Base-by-base conservation (phyloP, 2,797 vertebrate species). In the Carapus acus region DNA sequence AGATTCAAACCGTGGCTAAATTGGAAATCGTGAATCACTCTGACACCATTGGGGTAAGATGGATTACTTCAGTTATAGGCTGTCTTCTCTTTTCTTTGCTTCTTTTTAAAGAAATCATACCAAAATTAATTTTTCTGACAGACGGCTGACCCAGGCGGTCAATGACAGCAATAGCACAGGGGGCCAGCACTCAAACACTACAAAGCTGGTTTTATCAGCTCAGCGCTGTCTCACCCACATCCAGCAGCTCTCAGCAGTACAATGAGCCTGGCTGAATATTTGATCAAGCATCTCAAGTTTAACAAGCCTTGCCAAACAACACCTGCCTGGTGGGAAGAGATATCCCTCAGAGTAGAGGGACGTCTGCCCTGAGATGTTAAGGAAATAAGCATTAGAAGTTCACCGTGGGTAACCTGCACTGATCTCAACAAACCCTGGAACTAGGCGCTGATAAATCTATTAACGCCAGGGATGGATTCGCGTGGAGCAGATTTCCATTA, bases 11-110 rank as follows among this genome's bases (percentile, higher is more conserved):
- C 19, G 49, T 60, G 73, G 83, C 70, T 85, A 87, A 89, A 91
- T 87, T 90, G 87, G 81, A 88, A 89, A 86, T 76, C 85, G 83
- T 90, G 86, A 90, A 90, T 91, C 89, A 91, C 85, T 86, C 80
- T 88, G 86, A 82, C 73, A 86, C 67, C 64, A 53, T 4, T 54
- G 77, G 78, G 36, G 44, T 47, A 88, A 90, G 88, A 92, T 88
- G 85, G 85, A 91, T 91, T 83, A 84, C 88, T 83, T 77, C 69
- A 57, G 70, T 85, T 88, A 87, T 80, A 81, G 72, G 71, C 73
- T 79, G 72, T 70, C 78, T 80, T 74, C 78, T 85, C 78, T 83
- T 85, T 80, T 67, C 78, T 85, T 87, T 75, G 67, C 58, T 64
- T 77, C 66, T 71, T 81, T 79, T 83, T 67, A 63, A 81, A 71